Conservation (phyloP, 2,797 vertebrate species). For the Apogon hyalosoma region DNA sequence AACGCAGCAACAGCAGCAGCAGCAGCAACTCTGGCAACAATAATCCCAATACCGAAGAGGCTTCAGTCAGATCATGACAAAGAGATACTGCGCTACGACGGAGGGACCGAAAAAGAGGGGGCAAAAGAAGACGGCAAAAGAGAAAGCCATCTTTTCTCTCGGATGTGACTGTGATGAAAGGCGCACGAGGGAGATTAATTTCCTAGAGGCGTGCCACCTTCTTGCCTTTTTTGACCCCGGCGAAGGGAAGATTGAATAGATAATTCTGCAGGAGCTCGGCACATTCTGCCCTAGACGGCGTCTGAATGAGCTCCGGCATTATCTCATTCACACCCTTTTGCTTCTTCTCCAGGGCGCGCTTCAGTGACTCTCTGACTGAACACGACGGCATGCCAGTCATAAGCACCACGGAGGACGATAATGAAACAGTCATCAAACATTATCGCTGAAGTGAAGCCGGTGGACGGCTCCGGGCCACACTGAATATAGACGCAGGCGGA, state of each 20-base stretch:
- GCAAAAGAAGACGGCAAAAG: slow-evolving; percentile 12
- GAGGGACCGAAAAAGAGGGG: background rate
- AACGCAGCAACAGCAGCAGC: slow-evolving; percentile 44
- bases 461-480: slow-evolving; percentile 56
- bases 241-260: slow-evolving; percentile 68
- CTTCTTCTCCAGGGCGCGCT: slow-evolving; percentile 37
- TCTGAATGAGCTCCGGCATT: slow-evolving; percentile 55
- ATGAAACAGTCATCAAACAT: slow-evolving; percentile 70
- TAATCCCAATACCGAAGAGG: slow-evolving; percentile 31
- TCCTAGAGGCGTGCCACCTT: slow-evolving; percentile 65
- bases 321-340: slow-evolving; percentile 42
- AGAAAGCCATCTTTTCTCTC: slow-evolving; percentile 49
- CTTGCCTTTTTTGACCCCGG: slow-evolving; percentile 66
- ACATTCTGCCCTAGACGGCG: slow-evolving; percentile 49
- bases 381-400: slow-evolving; percentile 53
- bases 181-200: slow-evolving; percentile 67
- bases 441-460: slow-evolving; percentile 46
- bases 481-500: slow-evolving; percentile 33
- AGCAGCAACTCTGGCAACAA: slow-evolving; percentile 31
- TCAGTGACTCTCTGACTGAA: slow-evolving; percentile 44
- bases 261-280: slow-evolving; percentile 59
- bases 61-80: slow-evolving; percentile 42
- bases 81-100: slow-evolving; percentile 16
- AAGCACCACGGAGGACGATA: slow-evolving; percentile 53
- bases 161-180: slow-evolving; percentile 69